Percentiles rank a stretch among this genome's conserved stretches.
Conservation (phyloP, 2,888 invertebrate genomes). For the Eristalis intricaria region DNA sequence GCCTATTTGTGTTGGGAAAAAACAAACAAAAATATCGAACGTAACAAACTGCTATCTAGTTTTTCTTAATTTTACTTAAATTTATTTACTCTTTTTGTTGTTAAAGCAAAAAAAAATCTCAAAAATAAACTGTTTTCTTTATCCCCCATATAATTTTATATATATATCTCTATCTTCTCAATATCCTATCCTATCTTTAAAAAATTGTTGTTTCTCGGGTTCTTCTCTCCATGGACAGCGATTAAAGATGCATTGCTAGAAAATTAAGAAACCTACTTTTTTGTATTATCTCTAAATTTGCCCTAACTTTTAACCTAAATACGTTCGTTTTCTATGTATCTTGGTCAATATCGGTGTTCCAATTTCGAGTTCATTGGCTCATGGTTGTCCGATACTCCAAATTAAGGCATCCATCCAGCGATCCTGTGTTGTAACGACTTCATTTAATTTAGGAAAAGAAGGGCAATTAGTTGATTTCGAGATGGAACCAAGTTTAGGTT, state of each 20-base stretch:
- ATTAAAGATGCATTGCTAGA: neutral
- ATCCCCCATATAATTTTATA: neutral
- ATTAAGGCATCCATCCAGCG: no score
- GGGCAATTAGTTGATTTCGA: no score
- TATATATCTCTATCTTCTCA: no score
- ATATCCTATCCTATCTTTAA: neutral
- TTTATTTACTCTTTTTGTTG: slow-evolving; percentile 12
- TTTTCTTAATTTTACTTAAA: slow-evolving; percentile 38
- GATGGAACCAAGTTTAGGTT: no score
- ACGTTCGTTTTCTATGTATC: no score
- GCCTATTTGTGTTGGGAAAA: slow-evolving; percentile 84
- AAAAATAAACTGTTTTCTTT: slow-evolving; percentile 28
- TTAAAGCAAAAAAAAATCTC: slow-evolving; percentile 50
- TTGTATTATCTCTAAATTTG: no score
- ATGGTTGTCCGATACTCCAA: no score
- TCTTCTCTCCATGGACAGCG: neutral
- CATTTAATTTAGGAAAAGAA: no score
- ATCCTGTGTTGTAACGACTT: no score
- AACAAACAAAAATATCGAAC: slow-evolving; percentile 72
- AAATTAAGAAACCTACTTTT: neutral
- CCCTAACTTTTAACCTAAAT: no score
- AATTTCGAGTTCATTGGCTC: no score
- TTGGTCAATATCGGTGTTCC: no score
- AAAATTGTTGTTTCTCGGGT: neutral
- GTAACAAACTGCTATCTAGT: slow-evolving; percentile 67